Evolutionary conservation across 2,888 invertebrate genomes (phyloP), one percentile per base, ranked within the genome.

Genomic region (Thumatha senex): DNA sequence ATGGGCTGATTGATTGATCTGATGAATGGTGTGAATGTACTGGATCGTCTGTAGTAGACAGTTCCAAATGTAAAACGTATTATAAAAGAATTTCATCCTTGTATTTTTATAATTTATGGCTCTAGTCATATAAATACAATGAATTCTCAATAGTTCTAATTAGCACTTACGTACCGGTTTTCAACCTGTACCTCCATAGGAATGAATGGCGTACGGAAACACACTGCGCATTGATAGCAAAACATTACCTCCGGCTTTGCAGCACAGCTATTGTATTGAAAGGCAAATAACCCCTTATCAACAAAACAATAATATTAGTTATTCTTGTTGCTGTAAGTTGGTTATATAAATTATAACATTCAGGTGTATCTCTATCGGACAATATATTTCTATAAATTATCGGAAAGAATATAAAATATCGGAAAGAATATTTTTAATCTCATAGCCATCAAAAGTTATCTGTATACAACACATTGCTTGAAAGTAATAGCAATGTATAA

Each of bases 141-240:
- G 5, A 24, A 24, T 24, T 24, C 18, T 24, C 18, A 4, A 5
- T 24, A 24, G 18, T 24, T 24, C 18, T 24, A 4, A 24, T 24
- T 24, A 24, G 18, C 18, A 24, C 18, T 24, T 24, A 24, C 18
- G 5, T 24, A 24, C 18, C 18, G 18, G 18, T 24, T 24, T 24
- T 24, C 18, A 24, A 24, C 18, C 18, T 24, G 18, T 24, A 24
- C 18, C 18, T 24, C 18, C 18, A 24, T 24, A 24, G 5, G 2
- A 24, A 24, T 24, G 18, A 24, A 24, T 24, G 5, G 18, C 18
- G 18, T 34, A 24, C 39, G 44, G 35, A 49, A 49, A 49, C 18
- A 8, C 11, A 31, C 5, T 5, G 11, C 11, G 11, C 59, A 60
- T 58, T 63, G 31, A 31, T 31, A 31, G 31, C 31, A 31, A 31